These are phyloP conservation scores for Danio tinwini DNA, from an alignment of 2,797 vertebrate species.

Conservation along the genomic window DNA sequence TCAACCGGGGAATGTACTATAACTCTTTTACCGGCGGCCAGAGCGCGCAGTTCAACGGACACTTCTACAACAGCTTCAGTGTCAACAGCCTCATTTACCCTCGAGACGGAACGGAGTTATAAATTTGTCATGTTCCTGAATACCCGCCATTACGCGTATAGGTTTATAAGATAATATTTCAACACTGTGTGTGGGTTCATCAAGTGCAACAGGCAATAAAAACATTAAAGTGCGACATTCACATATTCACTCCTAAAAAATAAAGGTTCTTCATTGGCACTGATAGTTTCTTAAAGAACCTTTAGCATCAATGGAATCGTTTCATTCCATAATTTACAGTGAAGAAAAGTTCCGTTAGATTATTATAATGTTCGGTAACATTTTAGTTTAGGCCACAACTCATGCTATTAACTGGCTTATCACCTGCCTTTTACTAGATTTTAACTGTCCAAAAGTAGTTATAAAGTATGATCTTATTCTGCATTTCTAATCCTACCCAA, in stretches of 20 bases:
- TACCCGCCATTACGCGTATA: neutral
- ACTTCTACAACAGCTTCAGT: conserved; percentile 95
- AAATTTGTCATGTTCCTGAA: neutral
- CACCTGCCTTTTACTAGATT: too few relatives aligned
- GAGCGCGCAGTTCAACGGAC: conserved; percentile 85
- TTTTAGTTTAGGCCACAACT: too few relatives aligned
- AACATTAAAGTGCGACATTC: neutral
- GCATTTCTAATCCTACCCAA: too few relatives aligned
- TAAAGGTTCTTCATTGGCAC: too few relatives aligned
- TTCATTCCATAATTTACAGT: too few relatives aligned
- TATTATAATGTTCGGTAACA: too few relatives aligned
- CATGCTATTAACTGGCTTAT: too few relatives aligned
- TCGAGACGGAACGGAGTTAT: conserved; percentile 92
- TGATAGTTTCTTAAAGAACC: too few relatives aligned
- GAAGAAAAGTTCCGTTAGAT: too few relatives aligned
- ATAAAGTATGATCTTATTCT: too few relatives aligned
- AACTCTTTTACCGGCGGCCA: conserved; percentile 86
- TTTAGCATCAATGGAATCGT: too few relatives aligned
- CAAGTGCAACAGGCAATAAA: neutral
- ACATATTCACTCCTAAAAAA: neutral
- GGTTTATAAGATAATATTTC: neutral
- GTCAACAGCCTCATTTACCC: conserved; percentile 96
- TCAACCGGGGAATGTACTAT: conserved; percentile 87
- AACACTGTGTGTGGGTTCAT: neutral
- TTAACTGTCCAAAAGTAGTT: too few relatives aligned